phyloP scores from a whole-genome alignment of 2,797 vertebrate species.

The Gymnocypris eckloni region DNA sequence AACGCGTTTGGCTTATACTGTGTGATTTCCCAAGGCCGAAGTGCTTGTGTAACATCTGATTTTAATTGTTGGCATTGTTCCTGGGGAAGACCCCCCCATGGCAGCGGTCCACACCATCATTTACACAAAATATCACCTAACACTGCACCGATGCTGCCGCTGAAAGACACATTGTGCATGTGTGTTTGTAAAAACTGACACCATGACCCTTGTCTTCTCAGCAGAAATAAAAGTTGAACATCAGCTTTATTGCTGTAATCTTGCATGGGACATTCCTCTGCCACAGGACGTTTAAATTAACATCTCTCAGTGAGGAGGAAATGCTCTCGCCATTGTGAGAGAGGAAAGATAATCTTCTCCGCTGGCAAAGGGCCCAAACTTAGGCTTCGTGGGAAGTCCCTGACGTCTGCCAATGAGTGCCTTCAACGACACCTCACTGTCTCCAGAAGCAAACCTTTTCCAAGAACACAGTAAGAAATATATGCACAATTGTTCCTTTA shows the following conservation, averaged over 20 bases:
- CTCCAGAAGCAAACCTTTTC: conserved; percentile 13
- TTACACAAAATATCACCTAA: conserved; percentile 48
- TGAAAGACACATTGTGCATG: conserved; percentile 46
- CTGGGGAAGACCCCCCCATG: conserved; percentile 42
- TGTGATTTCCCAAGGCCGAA: conserved; percentile 60
- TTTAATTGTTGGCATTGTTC: conserved; percentile 50
- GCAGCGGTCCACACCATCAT: conserved; percentile 48
- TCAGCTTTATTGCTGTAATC: conserved; percentile 27
- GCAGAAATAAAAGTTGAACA: conserved; percentile 4
- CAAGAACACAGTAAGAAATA: neutral
- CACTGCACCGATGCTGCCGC: conserved; percentile 65
- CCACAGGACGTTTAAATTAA: neutral
- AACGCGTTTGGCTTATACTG: conserved; percentile 67
- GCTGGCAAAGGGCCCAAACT: conserved; percentile 41
- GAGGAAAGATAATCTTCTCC: conserved; percentile 38
- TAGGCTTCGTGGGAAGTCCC: conserved; percentile 41
- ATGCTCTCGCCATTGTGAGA: conserved; percentile 31
- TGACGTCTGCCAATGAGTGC: conserved; percentile 19
- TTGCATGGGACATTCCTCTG: conserved; percentile 13
- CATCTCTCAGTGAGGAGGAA: conserved; percentile 39
- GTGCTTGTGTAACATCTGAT: conserved; percentile 48
- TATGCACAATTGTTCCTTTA: conserved; percentile 1
- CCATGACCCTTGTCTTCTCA: neutral
- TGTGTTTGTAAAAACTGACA: conserved; percentile 12
- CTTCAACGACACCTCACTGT: conserved; percentile 31